phyloP scores from a whole-genome alignment of 1,140 invertebrate species.

The Temnothorax longispinosus region DNA sequence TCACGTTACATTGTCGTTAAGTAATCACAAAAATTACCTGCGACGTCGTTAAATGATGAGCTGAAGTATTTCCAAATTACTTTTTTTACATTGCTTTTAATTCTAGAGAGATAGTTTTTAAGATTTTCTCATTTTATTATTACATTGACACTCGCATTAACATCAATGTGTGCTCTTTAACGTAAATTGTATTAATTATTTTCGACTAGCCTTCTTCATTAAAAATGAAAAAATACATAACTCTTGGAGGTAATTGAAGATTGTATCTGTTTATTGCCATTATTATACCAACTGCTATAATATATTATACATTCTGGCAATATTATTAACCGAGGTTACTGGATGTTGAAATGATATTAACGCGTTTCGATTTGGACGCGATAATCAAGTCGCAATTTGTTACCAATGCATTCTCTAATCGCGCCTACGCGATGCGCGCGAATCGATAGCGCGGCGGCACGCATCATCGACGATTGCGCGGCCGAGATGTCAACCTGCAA shows the following conservation, averaged over 20 bases:
- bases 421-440: neutral
- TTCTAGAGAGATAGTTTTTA: neutral
- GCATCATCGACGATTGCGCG: slow-evolving; percentile 7
- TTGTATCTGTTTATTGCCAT: neutral
- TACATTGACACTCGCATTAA: neutral
- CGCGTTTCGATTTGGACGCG: neutral
- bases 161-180: neutral
- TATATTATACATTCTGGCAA: neutral
- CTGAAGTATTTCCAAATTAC: neutral
- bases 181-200: neutral
- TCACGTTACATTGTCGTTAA: neutral
- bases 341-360: neutral
- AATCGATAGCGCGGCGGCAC: slow-evolving; percentile 18
- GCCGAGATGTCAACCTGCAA: slow-evolving; percentile 32
- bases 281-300: neutral
- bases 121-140: neutral
- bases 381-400: neutral
- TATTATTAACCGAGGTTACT: neutral
- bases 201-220: neutral
- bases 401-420: neutral
- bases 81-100: neutral
- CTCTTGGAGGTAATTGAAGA: neutral
- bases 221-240: neutral
- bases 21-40: neutral
- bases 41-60: neutral